Conservation (phyloP, 2,113 vertebrate species). For the Ovis aries region DNA sequence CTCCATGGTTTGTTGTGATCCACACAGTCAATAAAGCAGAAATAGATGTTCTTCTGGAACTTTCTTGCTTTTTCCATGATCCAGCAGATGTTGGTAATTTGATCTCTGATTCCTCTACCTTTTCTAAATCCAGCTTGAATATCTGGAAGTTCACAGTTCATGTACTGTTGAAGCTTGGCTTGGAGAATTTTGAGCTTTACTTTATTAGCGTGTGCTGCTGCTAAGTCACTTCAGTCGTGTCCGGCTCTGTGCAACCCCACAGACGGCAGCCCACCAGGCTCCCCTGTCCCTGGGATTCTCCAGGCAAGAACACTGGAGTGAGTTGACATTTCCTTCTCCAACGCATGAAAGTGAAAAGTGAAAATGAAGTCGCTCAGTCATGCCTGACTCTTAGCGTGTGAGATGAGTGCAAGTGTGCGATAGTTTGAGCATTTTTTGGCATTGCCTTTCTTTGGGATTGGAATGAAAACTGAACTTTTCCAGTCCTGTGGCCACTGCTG, state of each 20-base stretch:
- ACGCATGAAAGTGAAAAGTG: too few relatives aligned
- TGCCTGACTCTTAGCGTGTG: background rate
- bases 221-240: too few relatives aligned
- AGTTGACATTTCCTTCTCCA: too few relatives aligned
- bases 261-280: too few relatives aligned
- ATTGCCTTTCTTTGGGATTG: background rate
- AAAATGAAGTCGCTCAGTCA: too few relatives aligned
- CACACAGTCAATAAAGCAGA: background rate
- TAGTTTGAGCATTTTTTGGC: background rate
- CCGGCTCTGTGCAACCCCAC: too few relatives aligned
- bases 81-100: background rate
- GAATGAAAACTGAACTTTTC: background rate
- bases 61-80: background rate
- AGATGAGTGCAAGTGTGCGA: background rate
- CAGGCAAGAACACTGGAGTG: too few relatives aligned
- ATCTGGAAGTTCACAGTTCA: background rate
- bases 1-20: background rate
- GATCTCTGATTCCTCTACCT: background rate
- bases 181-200: background rate
- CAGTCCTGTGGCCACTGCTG: background rate
- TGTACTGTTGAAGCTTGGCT: background rate
- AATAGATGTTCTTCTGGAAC: background rate
- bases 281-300: too few relatives aligned
- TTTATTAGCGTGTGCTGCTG: background rate
- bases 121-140: background rate